Percentiles rank a stretch among this genome's conserved stretches.
Conservation (phyloP, 2,113 vertebrate species). For the Phaetusa simplex region DNA sequence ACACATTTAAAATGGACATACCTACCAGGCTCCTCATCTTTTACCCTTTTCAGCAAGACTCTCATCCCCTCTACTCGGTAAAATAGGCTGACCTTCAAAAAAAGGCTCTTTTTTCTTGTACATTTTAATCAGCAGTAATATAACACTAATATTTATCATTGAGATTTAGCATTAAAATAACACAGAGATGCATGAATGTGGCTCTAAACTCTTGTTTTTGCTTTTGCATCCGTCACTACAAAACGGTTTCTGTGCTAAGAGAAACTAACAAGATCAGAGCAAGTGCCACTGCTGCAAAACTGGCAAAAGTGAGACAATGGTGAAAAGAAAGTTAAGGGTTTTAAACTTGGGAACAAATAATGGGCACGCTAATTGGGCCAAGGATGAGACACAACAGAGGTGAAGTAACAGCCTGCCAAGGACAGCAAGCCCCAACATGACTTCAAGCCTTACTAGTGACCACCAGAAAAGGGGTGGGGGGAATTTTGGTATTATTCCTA, state of each 20-base stretch:
- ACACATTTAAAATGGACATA: constrained; percentile 13
- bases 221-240: neutral
- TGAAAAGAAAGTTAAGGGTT: neutral
- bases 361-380: constrained; percentile 21
- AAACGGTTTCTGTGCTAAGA: neutral
- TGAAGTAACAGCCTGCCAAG: constrained; percentile 50
- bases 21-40: neutral
- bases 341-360: neutral
- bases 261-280: neutral
- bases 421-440: constrained; percentile 29
- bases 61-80: neutral
- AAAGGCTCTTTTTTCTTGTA: neutral
- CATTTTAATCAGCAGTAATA: neutral
- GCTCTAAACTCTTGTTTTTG: neutral
- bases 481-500: neutral
- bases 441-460: neutral
- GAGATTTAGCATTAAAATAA: constrained; percentile 8
- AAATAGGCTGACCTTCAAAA: neutral
- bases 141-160: neutral
- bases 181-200: neutral
- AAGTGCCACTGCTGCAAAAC: neutral
- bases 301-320: neutral
- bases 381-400: constrained; percentile 24
- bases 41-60: neutral
- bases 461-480: neutral